These are phyloP conservation scores for Eupithecia pulchellata DNA, from an alignment of 2,888 invertebrate genomes.

Conservation along the genomic window DNA sequence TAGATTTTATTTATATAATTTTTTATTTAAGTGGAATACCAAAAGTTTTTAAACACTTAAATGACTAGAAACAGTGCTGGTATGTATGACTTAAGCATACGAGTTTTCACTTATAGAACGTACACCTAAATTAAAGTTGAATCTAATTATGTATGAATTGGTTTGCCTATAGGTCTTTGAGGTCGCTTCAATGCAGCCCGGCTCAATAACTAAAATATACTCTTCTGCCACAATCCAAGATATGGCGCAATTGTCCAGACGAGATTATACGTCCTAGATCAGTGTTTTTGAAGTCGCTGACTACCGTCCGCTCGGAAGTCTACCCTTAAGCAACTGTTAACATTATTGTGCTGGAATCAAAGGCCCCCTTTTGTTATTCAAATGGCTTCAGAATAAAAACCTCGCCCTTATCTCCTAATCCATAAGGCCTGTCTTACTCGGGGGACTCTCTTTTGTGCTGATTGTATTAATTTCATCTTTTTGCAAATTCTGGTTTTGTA, in stretches of 20 bases:
- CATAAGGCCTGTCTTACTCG: conserved; percentile 31
- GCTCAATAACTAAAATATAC: not conserved
- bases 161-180: no score
- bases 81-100: no score
- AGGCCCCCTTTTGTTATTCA: conserved; percentile 45
- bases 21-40: no score
- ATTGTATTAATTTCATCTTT: conserved; percentile 54
- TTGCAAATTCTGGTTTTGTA: conserved; percentile 40
- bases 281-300: not conserved
- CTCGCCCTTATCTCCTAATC: conserved; percentile 24
- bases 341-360: conserved; percentile 43
- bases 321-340: conserved; percentile 37
- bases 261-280: no score
- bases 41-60: no score
- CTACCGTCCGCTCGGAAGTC: conserved; percentile 6
- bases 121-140: no score
- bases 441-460: conserved; percentile 43
- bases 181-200: not conserved
- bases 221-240: no score
- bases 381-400: conserved; percentile 34
- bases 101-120: no score
- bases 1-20: no score
- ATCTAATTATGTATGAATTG: no score
- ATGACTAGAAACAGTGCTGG: no score
- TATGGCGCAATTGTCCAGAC: no score